Evolutionary conservation across 2,888 invertebrate species (phyloP), one percentile per base, ranked within the genome.

Genomic region (Lycophotia porphyrea): DNA sequence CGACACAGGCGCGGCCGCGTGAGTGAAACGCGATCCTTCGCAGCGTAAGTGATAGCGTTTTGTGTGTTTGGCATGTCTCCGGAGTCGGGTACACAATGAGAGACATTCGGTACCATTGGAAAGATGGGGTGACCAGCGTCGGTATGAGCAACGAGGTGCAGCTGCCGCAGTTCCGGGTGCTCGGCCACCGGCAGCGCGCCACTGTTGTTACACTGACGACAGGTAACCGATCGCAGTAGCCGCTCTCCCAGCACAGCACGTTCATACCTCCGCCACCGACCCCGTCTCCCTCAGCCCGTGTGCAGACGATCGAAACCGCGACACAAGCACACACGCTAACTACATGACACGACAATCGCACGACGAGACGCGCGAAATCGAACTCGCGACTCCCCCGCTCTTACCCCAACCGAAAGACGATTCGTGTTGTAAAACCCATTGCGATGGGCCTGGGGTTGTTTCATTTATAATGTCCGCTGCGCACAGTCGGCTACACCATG

Each of bases 91-190:
- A 99, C 98, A 99, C 99, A 97, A 99, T 98, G 98, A 98, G 98
- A 97, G 99, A 99, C 98, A 99, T 99, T 97, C 98, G 98, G 97
- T 99, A 99, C 98, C 98, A 98, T 97, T 99, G 99, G 99, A 98
- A 98, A 97, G 98, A 98, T 97, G 99, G 98, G 95, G 97, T 97
- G 96, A 98, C 98, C 97, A 98, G 99, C 97, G 99, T 99, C 97
- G 98, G 98, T 97, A 98, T 99, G 97, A 98, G 98, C 97, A 98
- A 97, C 97, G 98, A 99, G 97, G 98, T 99, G 97, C 98, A 99
- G 97, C 98, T 99, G 96, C 99, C 99, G 93, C 99, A 99, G 97
- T 99, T 99, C 97, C 98, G 98, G 96, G 99, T 99, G 95, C 98
- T 99, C 97, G 99, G 99, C 96, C 99, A 99, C 97, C 98, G 98